Base-by-base conservation (phyloP, 2,113 vertebrate genomes). In the Oxygymnocypris stewartii region DNA sequence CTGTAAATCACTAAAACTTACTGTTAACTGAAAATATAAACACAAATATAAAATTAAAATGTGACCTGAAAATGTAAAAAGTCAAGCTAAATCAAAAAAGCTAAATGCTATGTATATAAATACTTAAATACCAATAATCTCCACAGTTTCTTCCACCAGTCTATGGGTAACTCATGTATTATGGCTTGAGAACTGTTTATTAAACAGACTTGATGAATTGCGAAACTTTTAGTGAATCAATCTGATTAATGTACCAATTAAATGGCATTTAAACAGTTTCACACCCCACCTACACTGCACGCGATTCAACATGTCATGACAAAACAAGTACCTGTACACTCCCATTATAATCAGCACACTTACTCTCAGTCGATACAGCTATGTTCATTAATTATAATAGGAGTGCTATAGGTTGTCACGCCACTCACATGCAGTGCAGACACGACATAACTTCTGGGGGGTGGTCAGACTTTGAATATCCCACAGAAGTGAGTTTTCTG, bases 211-310 rank as follows among this genome's bases (percentile, higher is more conserved):
- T 7, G 16, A 69, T 18, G 67, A 71, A 71, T 11, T 42, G 69
- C 2, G 4, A 42, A 73, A 73, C 69, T 6, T 73, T 73, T 42
- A 73, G 37, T 73, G 23, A 42, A 42, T 73, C 5, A 73, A 42
- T 73, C 69, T 42, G 37, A 42, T 73, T 23, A 73, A 73, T 73
- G 69, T 73, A 40, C 35, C 69, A 23, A 73, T 73, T 12, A 40
- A 40, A 73, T 40, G 69, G 8, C 67, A 71, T 71, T 71, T 71
- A 20, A 71, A 71, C 67, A 42, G 69, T 42, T 42, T 73, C 69
- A 73, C 69, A 73, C 69, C 18, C 69, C 69, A 73, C 20, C 69
- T 23, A 42, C 37, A 42, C 37, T 42, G 37, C 20, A 42, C 42
- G 69, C 16, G 37, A 73, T 10, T 71, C 69, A 42, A 42, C 69